Conservation (phyloP, 2,888 invertebrate genomes). For the Drosophila mimetica region DNA sequence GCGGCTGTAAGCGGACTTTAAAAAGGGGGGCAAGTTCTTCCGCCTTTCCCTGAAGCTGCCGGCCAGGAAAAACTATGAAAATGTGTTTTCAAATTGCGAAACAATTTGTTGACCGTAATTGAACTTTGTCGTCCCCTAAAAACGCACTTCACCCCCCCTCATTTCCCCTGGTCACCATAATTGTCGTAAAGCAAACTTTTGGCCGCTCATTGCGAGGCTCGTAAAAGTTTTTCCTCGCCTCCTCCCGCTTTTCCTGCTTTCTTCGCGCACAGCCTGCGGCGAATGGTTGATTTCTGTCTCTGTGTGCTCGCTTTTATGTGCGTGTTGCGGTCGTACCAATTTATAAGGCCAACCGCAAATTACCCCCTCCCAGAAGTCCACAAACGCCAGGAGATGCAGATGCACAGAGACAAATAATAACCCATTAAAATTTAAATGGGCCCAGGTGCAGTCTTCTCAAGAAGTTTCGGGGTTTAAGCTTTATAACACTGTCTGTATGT, state of each 20-base stretch:
- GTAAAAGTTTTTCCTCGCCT: slow-evolving; percentile 53
- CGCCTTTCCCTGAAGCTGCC: slow-evolving; percentile 18
- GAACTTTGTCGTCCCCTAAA: slow-evolving; percentile 61
- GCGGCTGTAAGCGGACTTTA: slow-evolving; percentile 25
- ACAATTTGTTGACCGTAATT: slow-evolving; percentile 79
- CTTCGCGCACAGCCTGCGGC: slow-evolving; percentile 66
- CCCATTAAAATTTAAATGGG: not conserved
- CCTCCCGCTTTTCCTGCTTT: slow-evolving; percentile 3
- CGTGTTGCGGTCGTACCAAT: slow-evolving; percentile 14
- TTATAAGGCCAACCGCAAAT: slow-evolving; percentile 3
- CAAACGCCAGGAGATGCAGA: slow-evolving; percentile 6
- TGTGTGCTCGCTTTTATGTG: slow-evolving; percentile 5
- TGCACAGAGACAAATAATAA: slow-evolving; percentile 10
- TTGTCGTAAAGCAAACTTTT: slow-evolving; percentile 67
- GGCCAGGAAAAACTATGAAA: slow-evolving; percentile 68
- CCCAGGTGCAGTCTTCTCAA: not conserved
- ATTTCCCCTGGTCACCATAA: slow-evolving; percentile 34
- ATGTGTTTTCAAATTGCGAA: slow-evolving; percentile 75
- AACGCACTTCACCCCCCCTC: not conserved
- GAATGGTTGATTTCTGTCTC: slow-evolving; percentile 43
- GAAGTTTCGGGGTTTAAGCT: not conserved
- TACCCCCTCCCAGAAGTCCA: not conserved
- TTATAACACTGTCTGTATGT: not conserved
- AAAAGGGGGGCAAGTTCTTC: not conserved
- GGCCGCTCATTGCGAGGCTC: slow-evolving; percentile 58